Evolutionary conservation across 2,797 vertebrate genomes (phyloP).

Genomic region (Geotrypetes seraphini): DNA sequence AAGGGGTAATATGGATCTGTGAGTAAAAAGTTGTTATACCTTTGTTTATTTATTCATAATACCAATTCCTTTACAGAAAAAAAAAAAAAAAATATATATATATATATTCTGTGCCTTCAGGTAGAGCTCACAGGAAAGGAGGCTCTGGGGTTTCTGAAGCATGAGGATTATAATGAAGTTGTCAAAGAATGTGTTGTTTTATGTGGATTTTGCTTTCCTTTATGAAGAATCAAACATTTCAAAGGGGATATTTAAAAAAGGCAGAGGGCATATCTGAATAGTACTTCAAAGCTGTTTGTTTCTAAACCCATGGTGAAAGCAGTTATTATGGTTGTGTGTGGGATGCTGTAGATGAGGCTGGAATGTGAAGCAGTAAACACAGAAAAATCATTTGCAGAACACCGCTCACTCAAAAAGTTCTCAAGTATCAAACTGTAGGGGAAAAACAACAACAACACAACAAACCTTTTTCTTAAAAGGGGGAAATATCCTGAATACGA

Average conservation of each 20-base stretch:
- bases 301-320: slow-evolving; percentile 24
- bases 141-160: neutral
- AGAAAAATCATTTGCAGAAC: slow-evolving; percentile 20
- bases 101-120: neutral
- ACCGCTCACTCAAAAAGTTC: slow-evolving; percentile 5
- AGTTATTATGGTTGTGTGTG: slow-evolving; percentile 27
- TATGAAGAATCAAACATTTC: slow-evolving; percentile 27
- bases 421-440: slow-evolving; percentile 17
- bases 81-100: neutral
- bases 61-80: neutral
- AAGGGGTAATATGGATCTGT: too few relatives aligned
- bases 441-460: too few relatives aligned
- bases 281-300: slow-evolving; percentile 35
- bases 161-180: slow-evolving; percentile 20
- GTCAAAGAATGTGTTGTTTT: slow-evolving; percentile 9
- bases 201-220: slow-evolving; percentile 17
- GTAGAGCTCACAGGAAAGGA: slow-evolving; percentile 1
- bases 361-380: slow-evolving; percentile 26
- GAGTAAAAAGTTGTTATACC: too few relatives aligned
- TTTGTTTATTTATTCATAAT: neutral
- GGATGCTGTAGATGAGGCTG: slow-evolving; percentile 17
- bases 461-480: too few relatives aligned
- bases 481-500: slow-evolving; percentile 31
- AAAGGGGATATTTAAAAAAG: slow-evolving; percentile 22
- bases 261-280: slow-evolving; percentile 18